These are phyloP conservation scores for Leptinotarsa tumamoca DNA, from an alignment of 2,888 invertebrate genomes.

Conservation along the genomic window DNA sequence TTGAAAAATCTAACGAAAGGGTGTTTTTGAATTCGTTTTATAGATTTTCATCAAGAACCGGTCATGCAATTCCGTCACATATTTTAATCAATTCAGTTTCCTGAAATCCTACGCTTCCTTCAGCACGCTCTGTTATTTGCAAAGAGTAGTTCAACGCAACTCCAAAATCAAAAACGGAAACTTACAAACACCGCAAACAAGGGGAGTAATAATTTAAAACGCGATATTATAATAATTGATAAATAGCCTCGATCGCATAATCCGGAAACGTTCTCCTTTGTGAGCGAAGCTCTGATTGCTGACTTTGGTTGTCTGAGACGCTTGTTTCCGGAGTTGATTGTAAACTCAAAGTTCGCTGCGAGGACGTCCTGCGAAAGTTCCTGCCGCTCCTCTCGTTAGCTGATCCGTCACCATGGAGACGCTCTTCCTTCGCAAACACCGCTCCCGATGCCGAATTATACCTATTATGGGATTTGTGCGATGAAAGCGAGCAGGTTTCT, in stretches of 20 bases:
- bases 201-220: slow-evolving; percentile 32
- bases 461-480: slow-evolving; percentile 44
- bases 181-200: slow-evolving; percentile 7
- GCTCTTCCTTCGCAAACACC: slow-evolving; percentile 40
- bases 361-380: slow-evolving; percentile 17
- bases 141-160: not conserved
- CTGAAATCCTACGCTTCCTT: no score
- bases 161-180: not conserved
- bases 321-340: slow-evolving; percentile 63
- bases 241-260: slow-evolving; percentile 53
- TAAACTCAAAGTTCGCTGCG: slow-evolving; percentile 53
- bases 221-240: slow-evolving; percentile 49
- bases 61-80: no score
- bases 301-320: slow-evolving; percentile 61
- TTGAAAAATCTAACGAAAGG: no score
- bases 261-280: slow-evolving; percentile 58
- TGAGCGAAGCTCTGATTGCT: slow-evolving; percentile 59
- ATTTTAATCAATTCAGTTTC: no score
- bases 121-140: no score
- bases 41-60: no score
- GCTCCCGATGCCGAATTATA: slow-evolving; percentile 36
- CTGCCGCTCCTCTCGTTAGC: slow-evolving; percentile 37
- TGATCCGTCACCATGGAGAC: slow-evolving; percentile 41
- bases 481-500: slow-evolving; percentile 28
- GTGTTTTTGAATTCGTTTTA: no score